Percentiles rank a stretch among this genome's conserved stretches.
phyloP scores from a whole-genome alignment of 2,888 invertebrate genomes.

The Prosapia bicincta region DNA sequence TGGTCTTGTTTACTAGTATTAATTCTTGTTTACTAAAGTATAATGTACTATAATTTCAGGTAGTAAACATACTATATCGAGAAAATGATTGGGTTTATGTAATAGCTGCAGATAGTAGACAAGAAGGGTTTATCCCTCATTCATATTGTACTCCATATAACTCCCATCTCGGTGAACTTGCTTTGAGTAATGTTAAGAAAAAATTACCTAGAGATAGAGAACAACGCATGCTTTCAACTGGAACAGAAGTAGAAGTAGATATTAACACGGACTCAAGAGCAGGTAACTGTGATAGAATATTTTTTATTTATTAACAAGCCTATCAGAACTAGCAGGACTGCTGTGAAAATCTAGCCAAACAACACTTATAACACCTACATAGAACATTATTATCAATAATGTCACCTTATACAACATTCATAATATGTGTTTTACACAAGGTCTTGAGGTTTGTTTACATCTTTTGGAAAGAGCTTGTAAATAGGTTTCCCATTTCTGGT shows the following conservation, averaged over 20 bases:
- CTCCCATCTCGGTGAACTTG: conserved; percentile 73
- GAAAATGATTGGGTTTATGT: conserved; percentile 98
- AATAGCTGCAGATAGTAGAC: conserved; percentile 81
- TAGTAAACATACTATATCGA: conserved; percentile 90
- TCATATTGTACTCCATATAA: conserved; percentile 86
- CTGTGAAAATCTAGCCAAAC: too few species aligned
- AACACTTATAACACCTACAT: too few species aligned
- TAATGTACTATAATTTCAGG: conserved; percentile 50
- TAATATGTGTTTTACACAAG: too few species aligned
- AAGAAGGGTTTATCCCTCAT: conserved; percentile 93
- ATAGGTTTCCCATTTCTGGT: too few species aligned
- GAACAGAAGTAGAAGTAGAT: conserved; percentile 36
- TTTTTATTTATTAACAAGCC: too few species aligned
- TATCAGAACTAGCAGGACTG: too few species aligned
- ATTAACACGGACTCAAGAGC: conserved; percentile 33
- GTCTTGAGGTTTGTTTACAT: too few species aligned
- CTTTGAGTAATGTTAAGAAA: conserved; percentile 68
- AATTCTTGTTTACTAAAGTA: too few species aligned
- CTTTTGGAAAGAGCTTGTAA: too few species aligned
- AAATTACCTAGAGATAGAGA: conserved; percentile 79
- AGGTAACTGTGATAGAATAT: too few species aligned
- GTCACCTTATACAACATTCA: too few species aligned
- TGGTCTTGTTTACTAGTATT: conserved; percentile 8
- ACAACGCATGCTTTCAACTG: conserved; percentile 32
- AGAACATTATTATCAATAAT: too few species aligned